Evolutionary conservation across 2,888 invertebrate genomes (phyloP), one percentile per base, ranked within the genome.

Genomic region (Tortrix viridana): DNA sequence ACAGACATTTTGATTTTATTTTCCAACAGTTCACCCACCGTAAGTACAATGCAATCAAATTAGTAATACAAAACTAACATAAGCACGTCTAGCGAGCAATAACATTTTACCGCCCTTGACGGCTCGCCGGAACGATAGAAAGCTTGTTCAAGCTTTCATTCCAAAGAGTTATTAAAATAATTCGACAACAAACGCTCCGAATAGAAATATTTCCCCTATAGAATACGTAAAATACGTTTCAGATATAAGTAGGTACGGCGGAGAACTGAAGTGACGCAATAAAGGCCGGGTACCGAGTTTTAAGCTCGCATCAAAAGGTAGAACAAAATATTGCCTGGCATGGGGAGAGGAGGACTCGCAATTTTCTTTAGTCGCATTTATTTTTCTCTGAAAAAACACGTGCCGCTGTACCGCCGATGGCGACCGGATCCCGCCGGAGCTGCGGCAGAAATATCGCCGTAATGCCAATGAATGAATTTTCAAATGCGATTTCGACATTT

Each of bases 281-380:
- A 58, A 63, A 63, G 63, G 47, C 47, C 22, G 57, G 50, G 38
- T 46, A 23, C 53, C 52, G 47, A 47, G 63, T 63, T 63, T 63
- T 63, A 63, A 63, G 63, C 63, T 48, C 63, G 53, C 53, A 58
- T 63, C 63, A 63, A 58, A 63, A 63, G 63, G 63, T 58, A 38
- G 57, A 63, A 58, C 58, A 63, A 63, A 63, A 63, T 63, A 63
- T 63, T 63, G 50, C 62, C 62, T 49, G 46, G 46, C 56, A 32
- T 46, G 41, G 56, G 32, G 60, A 54, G 53, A 4, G 52, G 50
- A 56, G 57, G 38, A 47, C 56, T 56, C 52, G 58, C 63, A 63
- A 63, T 63, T 63, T 62, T 63, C 63, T 58, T 63, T 63, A 53
- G 62, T 62, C 57, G 53, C 63, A 63, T 63, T 63, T 63, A 58